These are phyloP conservation scores for Sabellastarte sp. DNA, from an alignment of 2,888 invertebrate species.

Conservation along the genomic window DNA sequence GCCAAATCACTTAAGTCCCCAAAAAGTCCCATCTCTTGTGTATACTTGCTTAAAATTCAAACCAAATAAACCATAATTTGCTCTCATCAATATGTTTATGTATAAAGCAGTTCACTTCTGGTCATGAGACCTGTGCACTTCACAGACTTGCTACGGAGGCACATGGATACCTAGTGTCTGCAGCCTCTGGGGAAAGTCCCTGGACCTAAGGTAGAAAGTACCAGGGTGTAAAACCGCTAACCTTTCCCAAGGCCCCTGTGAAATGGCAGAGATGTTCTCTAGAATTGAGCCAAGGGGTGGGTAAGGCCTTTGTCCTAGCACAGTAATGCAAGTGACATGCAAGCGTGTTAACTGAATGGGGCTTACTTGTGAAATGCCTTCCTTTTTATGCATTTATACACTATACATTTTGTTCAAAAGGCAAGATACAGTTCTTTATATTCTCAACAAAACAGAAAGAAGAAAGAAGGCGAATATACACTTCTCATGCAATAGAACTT, in stretches of 20 bases:
- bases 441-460: slow-evolving; percentile 98
- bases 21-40: too few species aligned
- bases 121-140: not conserved
- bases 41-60: not conserved
- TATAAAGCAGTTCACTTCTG: not conserved
- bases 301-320: slow-evolving; percentile 39
- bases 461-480: too few species aligned
- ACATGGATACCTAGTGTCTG: not conserved
- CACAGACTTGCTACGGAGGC: slow-evolving; percentile 14
- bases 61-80: not conserved
- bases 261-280: slow-evolving; percentile 33
- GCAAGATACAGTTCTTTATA: slow-evolving; percentile 92
- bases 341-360: slow-evolving; percentile 39
- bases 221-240: slow-evolving; percentile 21
- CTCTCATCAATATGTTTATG: not conserved
- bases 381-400: slow-evolving; percentile 74
- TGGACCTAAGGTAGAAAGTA: slow-evolving; percentile 43
- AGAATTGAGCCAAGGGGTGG: slow-evolving; percentile 37
- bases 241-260: slow-evolving; percentile 16
- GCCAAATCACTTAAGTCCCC: too few species aligned
- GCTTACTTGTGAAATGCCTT: slow-evolving; percentile 33
- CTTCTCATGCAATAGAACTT: too few species aligned
- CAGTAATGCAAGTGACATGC: slow-evolving; percentile 42
- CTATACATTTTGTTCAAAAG: slow-evolving; percentile 88
- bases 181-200: slow-evolving; percentile 47